phyloP scores from a whole-genome alignment of 1,140 invertebrate genomes.

The Neelides sp. region DNA sequence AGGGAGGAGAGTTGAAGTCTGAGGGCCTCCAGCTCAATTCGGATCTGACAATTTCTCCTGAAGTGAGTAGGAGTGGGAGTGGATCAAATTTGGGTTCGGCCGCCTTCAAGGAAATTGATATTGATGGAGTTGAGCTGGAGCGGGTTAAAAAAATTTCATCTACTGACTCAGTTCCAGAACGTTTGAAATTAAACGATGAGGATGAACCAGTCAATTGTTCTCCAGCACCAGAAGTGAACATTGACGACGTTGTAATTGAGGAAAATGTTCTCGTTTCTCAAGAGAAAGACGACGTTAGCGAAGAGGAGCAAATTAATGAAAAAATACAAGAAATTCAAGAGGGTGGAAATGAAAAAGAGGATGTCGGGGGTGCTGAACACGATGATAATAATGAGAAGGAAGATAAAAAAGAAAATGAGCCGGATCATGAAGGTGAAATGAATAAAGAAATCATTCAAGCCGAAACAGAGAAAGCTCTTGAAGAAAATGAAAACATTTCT shows the following conservation, averaged over 20 bases:
- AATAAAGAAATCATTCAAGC: neutral
- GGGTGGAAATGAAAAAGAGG: neutral
- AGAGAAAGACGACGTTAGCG: constrained; percentile 10
- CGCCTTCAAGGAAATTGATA: no score
- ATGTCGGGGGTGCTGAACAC: neutral
- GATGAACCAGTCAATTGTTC: constrained; percentile 13
- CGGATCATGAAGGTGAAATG: neutral
- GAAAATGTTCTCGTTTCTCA: constrained; percentile 13
- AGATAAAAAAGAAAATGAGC: constrained; percentile 8
- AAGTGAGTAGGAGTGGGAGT: constrained; percentile 15
- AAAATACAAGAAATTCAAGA: no score
- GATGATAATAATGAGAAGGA: neutral
- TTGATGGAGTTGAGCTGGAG: no score
- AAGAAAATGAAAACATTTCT: neutral
- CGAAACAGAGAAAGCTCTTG: neutral
- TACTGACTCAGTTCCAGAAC: no score
- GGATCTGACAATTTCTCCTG: no score
- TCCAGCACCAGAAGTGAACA: constrained; percentile 6
- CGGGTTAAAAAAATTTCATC: no score
- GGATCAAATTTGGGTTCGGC: neutral
- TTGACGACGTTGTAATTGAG: constrained; percentile 9
- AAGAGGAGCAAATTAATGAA: neutral
- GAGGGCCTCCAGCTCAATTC: constrained; percentile 8
- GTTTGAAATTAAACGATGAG: no score
- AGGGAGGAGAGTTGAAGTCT: no score